Evolutionary conservation across 2,888 invertebrate genomes (phyloP), one percentile per base, ranked within the genome.

Genomic region (Pammene fasciana): DNA sequence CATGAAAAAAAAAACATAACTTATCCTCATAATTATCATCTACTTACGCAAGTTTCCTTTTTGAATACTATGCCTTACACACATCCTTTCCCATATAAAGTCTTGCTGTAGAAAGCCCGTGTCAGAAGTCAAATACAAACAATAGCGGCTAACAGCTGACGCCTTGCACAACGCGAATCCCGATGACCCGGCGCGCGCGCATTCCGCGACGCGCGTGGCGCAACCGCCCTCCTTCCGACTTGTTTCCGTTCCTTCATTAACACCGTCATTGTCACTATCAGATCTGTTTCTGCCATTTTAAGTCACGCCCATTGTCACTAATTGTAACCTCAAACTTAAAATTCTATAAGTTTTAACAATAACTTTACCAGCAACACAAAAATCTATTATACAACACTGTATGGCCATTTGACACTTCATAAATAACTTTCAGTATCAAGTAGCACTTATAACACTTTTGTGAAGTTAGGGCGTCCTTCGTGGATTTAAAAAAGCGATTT

Each of bases 181-280:
- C 62, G 62, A 18, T 26, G 62, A 62, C 62, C 52, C 62, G 38
- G 60, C 38, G 62, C 62, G 50, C 50, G 62, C 62, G 52, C 62
- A 62, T 62, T 62, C 62, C 62, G 26, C 50, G 16, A 48, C 14
- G 61, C 62, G 41, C 50, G 50, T 62, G 50, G 62, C 52, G 61
- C 68, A 54, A 67, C 60, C 60, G 59, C 55, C 68, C 68, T 56
- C 62, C 62, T 56, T 67, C 66, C 56, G 48, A 62, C 38, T 57
- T n/a, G 38, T 57, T 52, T 67, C 66, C 66, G 66, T 36, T 59
- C 62, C 62, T 26, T 52, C 54, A 16, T 54, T 54, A 50, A 43
- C 66, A 56, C 56, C 59, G 52, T 43, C 66, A 16, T 43, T 52
- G 45, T 43, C 52, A 52, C 59, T 57, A 9, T 38, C 48, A 36